Conservation (phyloP, 2,888 invertebrate species). For the Entomobrya proxima region DNA sequence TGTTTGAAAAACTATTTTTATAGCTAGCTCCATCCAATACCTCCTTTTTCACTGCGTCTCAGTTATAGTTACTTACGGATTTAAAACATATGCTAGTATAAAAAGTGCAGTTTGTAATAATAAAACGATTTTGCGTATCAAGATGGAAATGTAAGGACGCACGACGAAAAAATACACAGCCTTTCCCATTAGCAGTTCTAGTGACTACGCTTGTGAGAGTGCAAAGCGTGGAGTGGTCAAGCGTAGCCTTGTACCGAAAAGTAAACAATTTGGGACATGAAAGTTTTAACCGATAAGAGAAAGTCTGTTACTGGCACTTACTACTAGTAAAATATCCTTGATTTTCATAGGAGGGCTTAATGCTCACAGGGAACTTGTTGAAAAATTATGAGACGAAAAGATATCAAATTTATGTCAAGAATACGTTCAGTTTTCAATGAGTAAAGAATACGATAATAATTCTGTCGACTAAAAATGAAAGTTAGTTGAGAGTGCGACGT, state of each 20-base stretch:
- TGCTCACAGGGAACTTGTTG: not conserved
- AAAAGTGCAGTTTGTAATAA: slow-evolving; percentile 2
- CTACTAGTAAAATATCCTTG: too few species aligned
- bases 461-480: too few species aligned
- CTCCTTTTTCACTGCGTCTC: not conserved
- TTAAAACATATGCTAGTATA: not conserved
- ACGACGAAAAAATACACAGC: not conserved
- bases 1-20: not conserved
- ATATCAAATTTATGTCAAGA: not conserved
- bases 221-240: not conserved
- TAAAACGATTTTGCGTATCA: not conserved
- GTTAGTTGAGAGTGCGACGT: too few species aligned
- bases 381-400: not conserved
- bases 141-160: not conserved
- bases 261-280: slow-evolving; percentile 54
- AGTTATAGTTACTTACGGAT: too few species aligned
- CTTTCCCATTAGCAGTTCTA: not conserved
- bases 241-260: slow-evolving; percentile 56
- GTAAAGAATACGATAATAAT: too few species aligned
- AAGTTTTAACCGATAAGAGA: slow-evolving; percentile 17
- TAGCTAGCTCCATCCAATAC: not conserved
- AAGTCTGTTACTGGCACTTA: too few species aligned
- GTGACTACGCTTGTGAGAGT: not conserved
- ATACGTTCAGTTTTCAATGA: not conserved
- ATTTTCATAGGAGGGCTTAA: not conserved